Conservation (phyloP, 2,888 invertebrate species). For the Drosophila algonquin region DNA sequence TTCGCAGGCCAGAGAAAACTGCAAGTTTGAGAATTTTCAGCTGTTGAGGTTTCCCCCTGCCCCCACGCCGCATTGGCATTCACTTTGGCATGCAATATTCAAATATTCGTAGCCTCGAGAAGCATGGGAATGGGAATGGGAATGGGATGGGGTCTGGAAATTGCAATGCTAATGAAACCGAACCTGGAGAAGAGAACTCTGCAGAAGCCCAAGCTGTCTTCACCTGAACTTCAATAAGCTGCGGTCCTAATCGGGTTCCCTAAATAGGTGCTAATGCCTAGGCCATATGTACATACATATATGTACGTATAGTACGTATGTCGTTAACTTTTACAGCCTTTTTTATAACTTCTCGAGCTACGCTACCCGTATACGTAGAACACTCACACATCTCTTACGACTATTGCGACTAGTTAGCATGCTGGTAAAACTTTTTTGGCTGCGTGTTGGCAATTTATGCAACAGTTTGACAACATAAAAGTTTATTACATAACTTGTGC, state of each 20-base stretch:
- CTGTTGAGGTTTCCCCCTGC: slow-evolving; percentile 32
- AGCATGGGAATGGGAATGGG: slow-evolving; percentile 28
- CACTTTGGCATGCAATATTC: slow-evolving; percentile 56
- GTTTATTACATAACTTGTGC: slow-evolving; percentile 72
- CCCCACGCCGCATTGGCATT: slow-evolving; percentile 5
- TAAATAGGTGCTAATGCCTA: slow-evolving; percentile 66
- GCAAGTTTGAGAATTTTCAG: slow-evolving; percentile 53
- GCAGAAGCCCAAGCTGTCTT: slow-evolving; percentile 6
- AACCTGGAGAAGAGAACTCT: slow-evolving; percentile 17
- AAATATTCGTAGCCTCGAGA: slow-evolving; percentile 50
- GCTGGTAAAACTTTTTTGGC: slow-evolving; percentile 32
- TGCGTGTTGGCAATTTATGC: slow-evolving; percentile 69
- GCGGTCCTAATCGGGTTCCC: slow-evolving; percentile 40
- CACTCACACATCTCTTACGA: slow-evolving; percentile 1
- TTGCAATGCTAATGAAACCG: slow-evolving; percentile 63
- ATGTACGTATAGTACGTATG: slow-evolving; percentile 32
- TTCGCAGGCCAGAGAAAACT: slow-evolving; percentile 40
- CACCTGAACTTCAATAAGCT: slow-evolving; percentile 30
- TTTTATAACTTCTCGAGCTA: slow-evolving; percentile 46
- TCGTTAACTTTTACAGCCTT: slow-evolving; percentile 42
- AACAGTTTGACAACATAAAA: slow-evolving; percentile 72
- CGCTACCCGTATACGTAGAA: neutral
- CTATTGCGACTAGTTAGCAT: slow-evolving; percentile 28
- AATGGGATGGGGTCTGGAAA: slow-evolving; percentile 8
- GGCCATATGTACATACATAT: slow-evolving; percentile 26